Base-by-base conservation (phyloP, 2,797 vertebrate species). In the Macropodus opercularis region DNA sequence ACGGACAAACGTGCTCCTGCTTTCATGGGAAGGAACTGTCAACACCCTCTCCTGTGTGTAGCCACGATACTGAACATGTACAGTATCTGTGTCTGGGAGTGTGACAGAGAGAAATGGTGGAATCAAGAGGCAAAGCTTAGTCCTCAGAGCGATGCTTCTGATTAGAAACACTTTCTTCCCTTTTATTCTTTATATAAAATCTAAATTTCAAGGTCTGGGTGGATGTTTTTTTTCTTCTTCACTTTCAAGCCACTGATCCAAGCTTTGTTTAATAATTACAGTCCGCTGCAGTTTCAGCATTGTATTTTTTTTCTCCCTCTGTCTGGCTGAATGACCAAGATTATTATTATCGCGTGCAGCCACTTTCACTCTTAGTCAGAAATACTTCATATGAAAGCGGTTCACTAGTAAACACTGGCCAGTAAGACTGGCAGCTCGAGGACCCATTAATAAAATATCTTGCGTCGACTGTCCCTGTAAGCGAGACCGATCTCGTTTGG, bases 401-500 rank as follows among this genome's bases (percentile, higher is more conserved):
- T 49, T 69, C 60, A 57, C 13, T 40, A 35, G 46, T 64, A 68
- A 63, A 78, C 46, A 61, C 27, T 23, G 52, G 53, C 40, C 24
- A 6, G 58, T 38, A 41, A 60, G 83, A 90, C 47, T 90, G 84
- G 79, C 85, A 85, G 80, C 49, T 77, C 3, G 17, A 51, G 59
- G 68, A 64, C 46, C 26, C 2, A 62, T 56, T 75, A 71, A 72
- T 88, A 38, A 78, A 89, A 80, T 67, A 64, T 78, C 82, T 79
- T 77, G 60, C 60, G 66, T 54, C 72, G 75, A 70, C 71, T 42
- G 42, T 67, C 41, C 63, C 69, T 79, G 55, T 72, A 59, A 85
- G 72, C 47, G 35, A 72, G 71, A 79, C 84, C 65, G 69, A 84
- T 84, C 80, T 88, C 59, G 80, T 91, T 89, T 76, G 58, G 27